Percentiles rank a stretch among this genome's conserved stretches.
These are phyloP conservation scores for Eubucco bourcierii DNA, from an alignment of 2,113 vertebrate species.

Conservation along the genomic window DNA sequence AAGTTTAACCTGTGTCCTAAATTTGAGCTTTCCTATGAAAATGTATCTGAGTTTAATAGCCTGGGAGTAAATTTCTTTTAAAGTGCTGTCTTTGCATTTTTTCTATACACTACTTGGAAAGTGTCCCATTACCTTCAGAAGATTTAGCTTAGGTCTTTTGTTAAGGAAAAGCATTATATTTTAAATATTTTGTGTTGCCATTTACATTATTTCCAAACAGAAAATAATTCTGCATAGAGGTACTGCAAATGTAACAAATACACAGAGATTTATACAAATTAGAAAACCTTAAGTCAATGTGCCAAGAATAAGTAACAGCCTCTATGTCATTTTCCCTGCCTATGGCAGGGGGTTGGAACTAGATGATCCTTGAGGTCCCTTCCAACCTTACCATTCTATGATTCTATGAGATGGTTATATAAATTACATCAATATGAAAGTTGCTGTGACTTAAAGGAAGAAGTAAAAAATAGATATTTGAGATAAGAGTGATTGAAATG, in stretches of 20 bases:
- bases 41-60: neutral
- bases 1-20: neutral
- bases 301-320: neutral
- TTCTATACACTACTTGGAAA: neutral
- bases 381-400: no score
- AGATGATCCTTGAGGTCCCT: no score
- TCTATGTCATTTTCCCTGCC: no score
- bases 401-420: neutral
- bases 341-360: no score
- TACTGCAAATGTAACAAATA: neutral
- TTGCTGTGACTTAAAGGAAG: conserved; percentile 43
- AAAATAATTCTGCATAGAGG: neutral
- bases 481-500: conserved; percentile 39
- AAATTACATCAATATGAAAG: neutral
- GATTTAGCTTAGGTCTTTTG: neutral
- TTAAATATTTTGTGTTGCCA: neutral
- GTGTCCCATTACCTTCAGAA: neutral
- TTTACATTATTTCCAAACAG: neutral
- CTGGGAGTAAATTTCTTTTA: neutral
- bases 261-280: neutral
- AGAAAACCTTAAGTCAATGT: neutral
- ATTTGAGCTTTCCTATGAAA: conserved; percentile 2
- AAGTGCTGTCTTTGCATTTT: neutral
- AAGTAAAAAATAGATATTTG: conserved; percentile 30
- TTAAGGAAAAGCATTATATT: neutral